Evolutionary conservation across 2,888 invertebrate genomes (phyloP).

Genomic region (Ligdia adustata): DNA sequence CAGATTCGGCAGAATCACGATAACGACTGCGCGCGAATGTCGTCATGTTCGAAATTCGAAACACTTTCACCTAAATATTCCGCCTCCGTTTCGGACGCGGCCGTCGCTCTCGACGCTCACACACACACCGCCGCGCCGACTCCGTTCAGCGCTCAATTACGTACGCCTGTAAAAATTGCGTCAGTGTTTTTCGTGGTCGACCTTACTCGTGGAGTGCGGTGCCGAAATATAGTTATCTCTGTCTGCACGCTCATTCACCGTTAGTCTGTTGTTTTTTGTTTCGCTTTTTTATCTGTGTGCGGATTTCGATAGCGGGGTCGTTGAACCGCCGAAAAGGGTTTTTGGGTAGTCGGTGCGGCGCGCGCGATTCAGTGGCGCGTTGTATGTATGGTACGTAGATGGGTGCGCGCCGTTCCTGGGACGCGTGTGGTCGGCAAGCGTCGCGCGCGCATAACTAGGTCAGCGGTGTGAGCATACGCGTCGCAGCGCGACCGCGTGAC

Average conservation of each 20-base stretch:
- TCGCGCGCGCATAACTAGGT: slow-evolving; percentile 71
- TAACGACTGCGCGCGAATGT: slow-evolving; percentile 84
- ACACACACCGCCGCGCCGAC: slow-evolving; percentile 69
- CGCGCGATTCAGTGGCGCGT: slow-evolving; percentile 62
- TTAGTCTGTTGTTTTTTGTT: slow-evolving; percentile 71
- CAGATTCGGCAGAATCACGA: slow-evolving; percentile 84
- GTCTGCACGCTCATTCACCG: slow-evolving; percentile 75
- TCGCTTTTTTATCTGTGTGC: slow-evolving; percentile 80
- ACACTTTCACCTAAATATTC: slow-evolving; percentile 85
- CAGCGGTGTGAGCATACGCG: slow-evolving; percentile 71
- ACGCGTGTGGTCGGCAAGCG: slow-evolving; percentile 62
- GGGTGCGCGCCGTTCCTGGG: slow-evolving; percentile 46
- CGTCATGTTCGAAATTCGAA: slow-evolving; percentile 84
- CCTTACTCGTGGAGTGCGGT: slow-evolving; percentile 70
- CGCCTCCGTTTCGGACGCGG: slow-evolving; percentile 83
- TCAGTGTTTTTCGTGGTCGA: slow-evolving; percentile 82
- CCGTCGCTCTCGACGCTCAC: slow-evolving; percentile 82
- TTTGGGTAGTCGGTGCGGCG: slow-evolving; percentile 68
- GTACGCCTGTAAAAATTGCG: slow-evolving; percentile 83
- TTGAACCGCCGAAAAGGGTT: slow-evolving; percentile 79
- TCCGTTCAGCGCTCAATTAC: slow-evolving; percentile 76
- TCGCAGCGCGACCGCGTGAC: slow-evolving; percentile 59
- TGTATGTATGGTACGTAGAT: slow-evolving; percentile 49
- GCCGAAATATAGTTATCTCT: slow-evolving; percentile 82
- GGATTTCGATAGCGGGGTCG: slow-evolving; percentile 82